Percentiles rank a stretch among this genome's conserved stretches.
phyloP scores from a whole-genome alignment of 1,140 invertebrate genomes.

The Drosophila grimshawi region DNA sequence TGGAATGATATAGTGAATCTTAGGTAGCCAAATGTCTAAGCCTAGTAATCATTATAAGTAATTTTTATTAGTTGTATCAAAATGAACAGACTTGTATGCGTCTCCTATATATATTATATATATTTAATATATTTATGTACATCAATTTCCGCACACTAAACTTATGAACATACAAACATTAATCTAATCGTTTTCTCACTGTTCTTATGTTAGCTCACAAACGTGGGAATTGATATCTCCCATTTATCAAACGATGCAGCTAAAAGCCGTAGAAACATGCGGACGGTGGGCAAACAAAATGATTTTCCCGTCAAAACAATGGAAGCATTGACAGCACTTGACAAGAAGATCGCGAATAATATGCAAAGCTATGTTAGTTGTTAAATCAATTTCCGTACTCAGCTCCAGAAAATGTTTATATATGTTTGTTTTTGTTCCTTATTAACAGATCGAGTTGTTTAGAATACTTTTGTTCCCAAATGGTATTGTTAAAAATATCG shows the following conservation, averaged over 20 bases:
- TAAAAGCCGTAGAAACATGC: not conserved
- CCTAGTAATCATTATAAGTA: not conserved
- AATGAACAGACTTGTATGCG: not conserved
- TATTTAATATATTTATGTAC: constrained; percentile 2
- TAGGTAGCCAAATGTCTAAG: not conserved
- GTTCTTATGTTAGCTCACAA: not conserved
- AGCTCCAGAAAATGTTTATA: not conserved
- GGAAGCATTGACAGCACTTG: not conserved
- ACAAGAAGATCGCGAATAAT: not conserved
- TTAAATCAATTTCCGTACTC: too few species aligned
- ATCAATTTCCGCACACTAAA: not conserved
- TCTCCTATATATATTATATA: not conserved
- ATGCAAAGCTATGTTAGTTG: not conserved
- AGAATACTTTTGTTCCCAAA: not conserved
- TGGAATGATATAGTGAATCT: constrained; percentile 3
- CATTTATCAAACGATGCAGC: not conserved
- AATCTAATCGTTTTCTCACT: too few species aligned
- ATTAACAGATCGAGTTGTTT: not conserved
- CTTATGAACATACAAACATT: not conserved
- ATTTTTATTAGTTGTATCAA: not conserved
- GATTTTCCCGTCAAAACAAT: not conserved
- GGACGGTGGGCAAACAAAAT: not conserved
- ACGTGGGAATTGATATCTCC: not conserved
- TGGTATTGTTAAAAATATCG: not conserved
- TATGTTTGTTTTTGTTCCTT: not conserved